Base-by-base conservation (phyloP, 2,797 vertebrate genomes). In the Acomys russatus region DNA sequence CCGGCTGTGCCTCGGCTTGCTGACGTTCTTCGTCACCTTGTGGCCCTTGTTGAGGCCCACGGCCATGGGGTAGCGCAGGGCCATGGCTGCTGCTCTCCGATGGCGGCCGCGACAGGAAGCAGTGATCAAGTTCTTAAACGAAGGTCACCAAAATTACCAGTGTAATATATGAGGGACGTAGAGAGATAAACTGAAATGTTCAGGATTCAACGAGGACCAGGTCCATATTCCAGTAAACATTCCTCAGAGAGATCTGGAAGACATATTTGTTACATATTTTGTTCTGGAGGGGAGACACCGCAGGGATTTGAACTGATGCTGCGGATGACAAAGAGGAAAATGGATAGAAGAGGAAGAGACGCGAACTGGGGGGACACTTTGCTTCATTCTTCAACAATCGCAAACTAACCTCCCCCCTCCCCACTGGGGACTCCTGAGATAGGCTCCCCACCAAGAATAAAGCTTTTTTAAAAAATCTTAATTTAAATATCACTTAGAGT, bases 321-420 rank as follows among this genome's bases (percentile, higher is more conserved):
- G 73, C 35, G 35, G 51, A 30, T 63, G 20, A 68, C n/a, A n/a
- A 82, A 28, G 54, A 59, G 2, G 17, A 23, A 20, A 38, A 56
- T 2, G 18, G 76, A 78, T 88, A 7, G 15, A 1, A 18, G 33
- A 68, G 14, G n/a, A 33, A 64, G n/a, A 92, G 18, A 77, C 6
- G 6, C 22, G 44, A 51, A 82, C 0, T 44, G 28, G 30, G 17
- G 61, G 83, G 23, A 61, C 49, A 6, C 4, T 5, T 0, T 0
- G 44, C 56, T 92, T 84, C 90, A 18, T 44, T 91, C 68, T 91
- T 89, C 44, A 87, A 91, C 15, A 51, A 77, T 33, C 12, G 49
- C 22, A 87, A 74, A 63, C 10, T 20, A 35, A 61, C 12, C 2
- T 25, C 61, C 35, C n/a, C 14, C 11, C 9, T 10, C 63, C 8